Evolutionary conservation across 2,797 vertebrate genomes (phyloP), one percentile per base, ranked within the genome.

Genomic region (Salarias fasciatus): DNA sequence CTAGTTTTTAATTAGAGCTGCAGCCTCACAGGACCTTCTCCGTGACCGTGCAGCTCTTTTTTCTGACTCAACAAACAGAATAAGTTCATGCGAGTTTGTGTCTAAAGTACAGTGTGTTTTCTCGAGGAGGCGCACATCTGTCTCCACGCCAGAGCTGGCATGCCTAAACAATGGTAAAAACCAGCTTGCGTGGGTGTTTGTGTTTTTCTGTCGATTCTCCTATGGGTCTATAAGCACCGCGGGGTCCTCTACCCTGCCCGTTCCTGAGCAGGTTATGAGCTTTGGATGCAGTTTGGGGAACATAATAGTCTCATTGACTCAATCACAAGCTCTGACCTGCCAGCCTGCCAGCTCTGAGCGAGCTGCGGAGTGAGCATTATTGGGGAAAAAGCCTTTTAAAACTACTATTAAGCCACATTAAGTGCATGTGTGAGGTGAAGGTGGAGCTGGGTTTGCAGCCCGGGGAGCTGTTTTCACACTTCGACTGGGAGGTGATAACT

Each of bases 301-400:
- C 74, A 86, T 92, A 90, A 90, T 85, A 79, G 79, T 80, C 75
- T 83, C 75, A 86, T 82, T 90, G 72, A 91, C 67, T 88, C 77
- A 72, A 79, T 73, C 80, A 72, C 75, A 76, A 72, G 78, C 75
- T 85, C 53, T 28, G 64, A 81, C 73, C 80, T 79, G 71, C 68
- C 65, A 55, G 65, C 49, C 66, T 76, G 82, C 79, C 80, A 80
- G 79, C 72, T 86, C 74, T 88, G 80, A 85, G 77, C 72, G 69
- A 84, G 73, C 80, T 77, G 82, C 63, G 43, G 81, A 89, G 80
- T 80, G 81, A 86, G 83, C 79, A 52, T 77, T 85, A 88, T 88
- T 88, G 75, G 87, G 75, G 87, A 89, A 91, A 90, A 84, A 80
- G 41, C 41, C 48, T 73, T 89, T 90, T 89, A 91, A 88, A 85